Conservation (phyloP, 2,113 vertebrate species). For the Morone saxatilis region DNA sequence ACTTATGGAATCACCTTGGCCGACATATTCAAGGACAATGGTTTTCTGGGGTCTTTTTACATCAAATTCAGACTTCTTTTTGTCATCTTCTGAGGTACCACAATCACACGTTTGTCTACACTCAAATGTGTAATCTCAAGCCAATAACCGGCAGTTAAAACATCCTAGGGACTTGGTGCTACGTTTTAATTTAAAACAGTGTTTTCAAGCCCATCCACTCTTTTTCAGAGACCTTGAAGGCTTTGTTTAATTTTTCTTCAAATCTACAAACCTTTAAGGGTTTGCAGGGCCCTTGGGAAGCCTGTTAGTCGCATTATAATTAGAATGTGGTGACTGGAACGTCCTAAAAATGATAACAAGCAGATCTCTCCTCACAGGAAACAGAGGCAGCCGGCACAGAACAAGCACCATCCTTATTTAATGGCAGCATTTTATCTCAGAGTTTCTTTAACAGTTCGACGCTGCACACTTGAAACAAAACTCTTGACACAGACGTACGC, state of each 20-base stretch:
- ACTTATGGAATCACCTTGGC: background rate
- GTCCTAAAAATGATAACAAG: conserved; percentile 28
- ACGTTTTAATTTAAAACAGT: background rate
- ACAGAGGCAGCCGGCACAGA: conserved; percentile 5
- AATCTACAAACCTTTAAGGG: conserved; percentile 27
- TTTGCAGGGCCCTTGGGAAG: conserved; percentile 4
- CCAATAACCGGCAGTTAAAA: background rate
- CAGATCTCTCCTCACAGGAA: conserved; percentile 28
- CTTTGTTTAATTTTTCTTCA: conserved; percentile 12
- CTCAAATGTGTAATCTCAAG: background rate
- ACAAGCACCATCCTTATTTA: conserved; percentile 11
- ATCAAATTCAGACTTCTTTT: background rate
- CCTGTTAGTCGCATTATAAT: conserved; percentile 29
- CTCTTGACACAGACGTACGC: background rate
- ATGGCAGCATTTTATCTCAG: background rate
- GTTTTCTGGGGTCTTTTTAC: background rate
- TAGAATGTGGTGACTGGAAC: conserved; percentile 16
- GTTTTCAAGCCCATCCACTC: background rate
- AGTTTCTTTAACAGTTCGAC: background rate
- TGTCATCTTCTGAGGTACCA: background rate
- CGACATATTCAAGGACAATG: background rate
- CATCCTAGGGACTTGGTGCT: background rate
- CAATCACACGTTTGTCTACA: background rate
- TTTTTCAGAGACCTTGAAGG: conserved; percentile 14
- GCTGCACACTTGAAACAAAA: background rate